Conservation (phyloP, 2,888 invertebrate genomes). For the Hydrotaea diabolus region DNA sequence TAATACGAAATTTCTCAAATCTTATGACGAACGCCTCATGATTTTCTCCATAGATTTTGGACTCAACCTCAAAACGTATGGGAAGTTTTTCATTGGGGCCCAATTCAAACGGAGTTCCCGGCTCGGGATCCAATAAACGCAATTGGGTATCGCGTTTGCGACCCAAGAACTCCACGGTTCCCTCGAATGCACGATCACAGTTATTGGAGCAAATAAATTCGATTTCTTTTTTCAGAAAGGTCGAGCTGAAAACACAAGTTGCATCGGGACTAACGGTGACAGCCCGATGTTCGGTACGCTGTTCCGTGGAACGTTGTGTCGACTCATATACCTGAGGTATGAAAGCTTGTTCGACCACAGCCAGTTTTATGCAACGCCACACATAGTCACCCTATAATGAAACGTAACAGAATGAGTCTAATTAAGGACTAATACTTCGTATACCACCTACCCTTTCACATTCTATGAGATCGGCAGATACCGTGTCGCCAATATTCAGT, state of each 20-base stretch:
- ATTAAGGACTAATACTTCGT: neutral
- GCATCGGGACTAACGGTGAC: slow-evolving; percentile 81
- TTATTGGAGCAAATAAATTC: slow-evolving; percentile 72
- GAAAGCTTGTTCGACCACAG: slow-evolving; percentile 68
- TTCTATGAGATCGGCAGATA: slow-evolving; percentile 87
- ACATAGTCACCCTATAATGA: slow-evolving; percentile 77
- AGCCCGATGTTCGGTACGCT: slow-evolving; percentile 45
- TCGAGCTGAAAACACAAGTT: slow-evolving; percentile 78
- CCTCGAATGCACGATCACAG: slow-evolving; percentile 62
- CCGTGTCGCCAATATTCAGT: slow-evolving; percentile 84
- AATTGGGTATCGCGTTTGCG: slow-evolving; percentile 69
- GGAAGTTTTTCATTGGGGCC: neutral
- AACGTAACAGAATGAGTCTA: neutral
- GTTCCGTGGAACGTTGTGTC: neutral
- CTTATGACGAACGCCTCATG: slow-evolving; percentile 71
- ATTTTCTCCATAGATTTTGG: slow-evolving; percentile 73
- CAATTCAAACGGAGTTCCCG: slow-evolving; percentile 11
- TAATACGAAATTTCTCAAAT: slow-evolving; percentile 73
- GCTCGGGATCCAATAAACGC: slow-evolving; percentile 70
- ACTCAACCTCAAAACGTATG: slow-evolving; percentile 70
- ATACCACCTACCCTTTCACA: slow-evolving; percentile 82
- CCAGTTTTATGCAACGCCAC: slow-evolving; percentile 75
- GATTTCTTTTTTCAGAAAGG: slow-evolving; percentile 77
- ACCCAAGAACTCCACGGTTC: slow-evolving; percentile 64
- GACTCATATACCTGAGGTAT: slow-evolving; percentile 7